phyloP scores from a whole-genome alignment of 2,113 vertebrate species.

The Pollimyrus isidori region DNA sequence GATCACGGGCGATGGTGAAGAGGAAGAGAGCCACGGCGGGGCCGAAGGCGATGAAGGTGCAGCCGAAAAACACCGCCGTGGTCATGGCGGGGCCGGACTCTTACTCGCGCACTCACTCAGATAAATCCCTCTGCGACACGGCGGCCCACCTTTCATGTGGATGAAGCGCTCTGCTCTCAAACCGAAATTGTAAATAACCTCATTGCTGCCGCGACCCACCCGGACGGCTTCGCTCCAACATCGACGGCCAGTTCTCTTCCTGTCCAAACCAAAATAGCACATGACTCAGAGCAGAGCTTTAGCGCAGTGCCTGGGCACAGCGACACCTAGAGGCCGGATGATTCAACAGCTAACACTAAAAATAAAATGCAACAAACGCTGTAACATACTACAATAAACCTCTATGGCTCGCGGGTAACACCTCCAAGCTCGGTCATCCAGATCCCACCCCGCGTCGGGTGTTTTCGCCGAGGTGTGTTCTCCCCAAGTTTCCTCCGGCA shows the following conservation, averaged over 20 bases:
- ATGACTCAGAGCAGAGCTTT: conserved; percentile 15
- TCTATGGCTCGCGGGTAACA: not conserved
- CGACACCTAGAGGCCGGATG: conserved; percentile 13
- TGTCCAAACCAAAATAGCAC: conserved; percentile 8
- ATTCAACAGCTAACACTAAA: not conserved
- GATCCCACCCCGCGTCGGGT: not conserved
- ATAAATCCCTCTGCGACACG: not conserved
- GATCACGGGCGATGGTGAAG: conserved; percentile 67
- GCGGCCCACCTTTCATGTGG: not conserved
- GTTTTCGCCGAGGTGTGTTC: not conserved
- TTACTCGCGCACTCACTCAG: not conserved
- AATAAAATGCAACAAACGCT: not conserved
- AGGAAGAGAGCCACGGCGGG: conserved; percentile 67
- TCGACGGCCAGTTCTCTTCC: conserved; percentile 9
- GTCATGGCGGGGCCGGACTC: conserved; percentile 51
- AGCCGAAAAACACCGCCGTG: conserved; percentile 69
- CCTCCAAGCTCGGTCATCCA: not conserved
- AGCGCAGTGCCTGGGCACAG: not conserved
- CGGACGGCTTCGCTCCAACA: not conserved
- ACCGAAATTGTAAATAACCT: not conserved
- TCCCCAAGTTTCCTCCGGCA: not conserved
- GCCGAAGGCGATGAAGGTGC: conserved; percentile 72
- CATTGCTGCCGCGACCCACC: not conserved
- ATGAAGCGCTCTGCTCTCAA: not conserved
- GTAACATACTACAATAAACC: not conserved